Base-by-base conservation (phyloP, 2,888 invertebrate species). In the Ephialtes manifestator region DNA sequence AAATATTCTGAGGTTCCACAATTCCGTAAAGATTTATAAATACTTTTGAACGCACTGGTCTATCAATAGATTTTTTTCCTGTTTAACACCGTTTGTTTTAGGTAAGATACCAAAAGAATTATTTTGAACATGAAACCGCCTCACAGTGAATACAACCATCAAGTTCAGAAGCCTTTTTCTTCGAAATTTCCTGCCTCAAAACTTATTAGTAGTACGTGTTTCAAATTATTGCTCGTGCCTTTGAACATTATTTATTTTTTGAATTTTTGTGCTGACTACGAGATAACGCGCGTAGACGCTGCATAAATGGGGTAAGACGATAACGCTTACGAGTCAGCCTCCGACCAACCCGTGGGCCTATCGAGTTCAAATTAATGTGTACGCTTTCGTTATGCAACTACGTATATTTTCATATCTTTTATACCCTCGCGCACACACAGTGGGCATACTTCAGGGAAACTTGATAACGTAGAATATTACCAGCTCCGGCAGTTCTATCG, bases 381-480 rank as follows among this genome's bases (percentile, higher is more conserved):
- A 28, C 28, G 46, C 28, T 46, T 65, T 18, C 39, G 43, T 31
- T 46, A 28, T 10, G 13, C 5, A 4, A 3, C n/a, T 20, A 20
- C 48, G n/a, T 48, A 63, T 15, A 63, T 48, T 75, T 31, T 51
- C 35, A 15, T 48, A 63, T 48, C 20, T 48, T 51, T 75, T 75
- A 48, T 63, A 20, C 15, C 18, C 28, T 43, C 1, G 46, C 2
- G 46, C 39, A 11, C 11, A 46, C 46, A 60, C 46, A 7, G 18
- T 18, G 5, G 43, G 43, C 10, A 28, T 24, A 28, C 43, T 24
- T 15, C 58, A 58, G 74, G 74, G 60, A 46, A 60, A 58, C 43
- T 46, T 46, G 74, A 74, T 74, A 74, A 58, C 58, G 58, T 46
- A 15, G 72, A 24, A 74, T 74, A 74, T 74, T 43, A 60, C 28